A percentile compares a stretch with the other conserved stretches of the same genome.
Conservation (phyloP, 2,113 vertebrate species). For the Perca schrenkii region DNA sequence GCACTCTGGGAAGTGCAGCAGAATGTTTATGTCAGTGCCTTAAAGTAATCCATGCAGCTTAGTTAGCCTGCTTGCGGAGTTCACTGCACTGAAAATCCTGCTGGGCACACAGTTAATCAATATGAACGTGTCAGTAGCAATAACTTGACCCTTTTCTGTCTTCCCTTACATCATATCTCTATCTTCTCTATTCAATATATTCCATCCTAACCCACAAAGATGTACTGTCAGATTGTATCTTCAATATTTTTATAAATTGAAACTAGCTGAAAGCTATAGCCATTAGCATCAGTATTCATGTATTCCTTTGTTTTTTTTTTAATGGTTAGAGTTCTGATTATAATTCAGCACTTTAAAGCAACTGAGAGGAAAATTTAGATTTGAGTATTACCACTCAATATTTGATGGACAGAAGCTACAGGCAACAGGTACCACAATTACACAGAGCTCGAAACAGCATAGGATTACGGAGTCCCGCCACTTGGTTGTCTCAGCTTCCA, state of each 20-base stretch:
- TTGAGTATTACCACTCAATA: neutral
- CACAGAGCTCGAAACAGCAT: neutral
- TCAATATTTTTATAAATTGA: neutral
- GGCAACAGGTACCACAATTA: neutral
- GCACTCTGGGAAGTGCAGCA: conserved; percentile 65
- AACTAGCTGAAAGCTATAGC: neutral
- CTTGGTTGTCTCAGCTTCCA: too few relatives aligned
- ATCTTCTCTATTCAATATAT: conserved; percentile 11
- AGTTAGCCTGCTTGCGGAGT: conserved; percentile 42
- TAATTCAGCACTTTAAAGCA: conserved; percentile 14
- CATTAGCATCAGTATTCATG: neutral
- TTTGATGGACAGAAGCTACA: neutral
- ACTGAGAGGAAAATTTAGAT: neutral
- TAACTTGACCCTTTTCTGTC: conserved; percentile 22
- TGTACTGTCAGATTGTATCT: conserved; percentile 6
- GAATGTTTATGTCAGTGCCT: conserved; percentile 72
- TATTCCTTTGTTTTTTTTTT: neutral
- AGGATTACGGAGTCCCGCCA: too few relatives aligned
- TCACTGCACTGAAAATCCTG: conserved; percentile 30
- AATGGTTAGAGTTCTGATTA: neutral
- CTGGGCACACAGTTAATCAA: conserved; percentile 29
- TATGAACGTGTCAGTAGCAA: conserved; percentile 13
- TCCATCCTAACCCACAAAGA: neutral
- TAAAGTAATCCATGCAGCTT: conserved; percentile 64
- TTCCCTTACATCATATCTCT: conserved; percentile 14